A percentile compares a stretch with the other conserved stretches of the same genome.
Conservation (phyloP, 2,888 invertebrate genomes). For the Mesochorus sp. region DNA sequence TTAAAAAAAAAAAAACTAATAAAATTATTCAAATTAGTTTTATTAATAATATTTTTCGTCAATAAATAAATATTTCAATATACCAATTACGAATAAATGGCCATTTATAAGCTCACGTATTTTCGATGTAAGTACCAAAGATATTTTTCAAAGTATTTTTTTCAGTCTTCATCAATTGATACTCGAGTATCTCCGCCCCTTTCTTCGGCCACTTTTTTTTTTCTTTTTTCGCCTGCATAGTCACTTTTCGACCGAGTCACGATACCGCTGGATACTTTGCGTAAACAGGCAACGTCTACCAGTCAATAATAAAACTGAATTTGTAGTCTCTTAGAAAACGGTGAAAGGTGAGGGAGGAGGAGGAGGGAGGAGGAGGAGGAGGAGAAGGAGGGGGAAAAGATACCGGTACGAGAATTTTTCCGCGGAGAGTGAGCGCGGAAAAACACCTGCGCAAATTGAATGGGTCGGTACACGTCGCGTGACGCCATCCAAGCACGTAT, state of each 20-base stretch:
- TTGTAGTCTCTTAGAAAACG: conserved; percentile 64
- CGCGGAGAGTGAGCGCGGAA: conserved; percentile 67
- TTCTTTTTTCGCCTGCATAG: conserved; percentile 9
- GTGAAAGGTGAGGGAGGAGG: too few relatives aligned
- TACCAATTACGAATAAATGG: too few relatives aligned
- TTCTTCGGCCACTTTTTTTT: not conserved
- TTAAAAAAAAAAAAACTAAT: too few relatives aligned
- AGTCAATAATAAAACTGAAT: conserved; percentile 73
- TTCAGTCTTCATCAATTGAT: not conserved
- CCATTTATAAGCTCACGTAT: too few relatives aligned
- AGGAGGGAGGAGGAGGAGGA: too few relatives aligned
- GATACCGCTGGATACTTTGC: conserved; percentile 28
- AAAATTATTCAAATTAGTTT: too few relatives aligned
- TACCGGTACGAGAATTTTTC: conserved; percentile 39
- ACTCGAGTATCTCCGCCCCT: not conserved
- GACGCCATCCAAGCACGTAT: conserved; percentile 48
- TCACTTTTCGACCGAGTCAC: conserved; percentile 11
- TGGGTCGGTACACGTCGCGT: conserved; percentile 62
- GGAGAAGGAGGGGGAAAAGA: too few relatives aligned
- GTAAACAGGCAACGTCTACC: conserved; percentile 50
- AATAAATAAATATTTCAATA: too few relatives aligned
- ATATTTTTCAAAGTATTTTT: not conserved
- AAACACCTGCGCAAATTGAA: conserved; percentile 64
- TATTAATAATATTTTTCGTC: too few relatives aligned
- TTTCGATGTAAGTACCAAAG: too few relatives aligned